phyloP scores from a whole-genome alignment of 2,113 vertebrate genomes.

The Brachypteracias leptosomus region DNA sequence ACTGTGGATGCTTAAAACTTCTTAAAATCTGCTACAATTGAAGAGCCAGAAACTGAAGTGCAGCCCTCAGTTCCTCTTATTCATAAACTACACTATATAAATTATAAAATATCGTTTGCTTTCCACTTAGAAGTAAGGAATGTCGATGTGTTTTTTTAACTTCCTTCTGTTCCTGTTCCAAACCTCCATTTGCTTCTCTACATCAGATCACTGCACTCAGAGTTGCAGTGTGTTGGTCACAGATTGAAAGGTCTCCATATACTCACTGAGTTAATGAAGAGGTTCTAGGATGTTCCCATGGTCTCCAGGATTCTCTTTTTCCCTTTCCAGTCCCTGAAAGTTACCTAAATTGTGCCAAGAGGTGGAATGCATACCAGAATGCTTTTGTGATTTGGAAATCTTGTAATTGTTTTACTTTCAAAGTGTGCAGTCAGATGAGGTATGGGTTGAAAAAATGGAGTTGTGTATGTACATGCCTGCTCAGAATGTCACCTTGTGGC shows the following conservation, averaged over 20 bases:
- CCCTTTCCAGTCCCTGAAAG: not conserved
- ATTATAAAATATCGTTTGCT: not conserved
- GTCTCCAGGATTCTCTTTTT: not conserved
- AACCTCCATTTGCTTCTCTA: not conserved
- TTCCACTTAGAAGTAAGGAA: not conserved
- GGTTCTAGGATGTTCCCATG: not conserved
- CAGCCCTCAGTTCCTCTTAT: not conserved
- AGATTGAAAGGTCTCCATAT: not conserved
- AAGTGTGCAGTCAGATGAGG: not conserved
- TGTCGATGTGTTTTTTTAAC: not conserved
- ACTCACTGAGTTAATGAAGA: not conserved
- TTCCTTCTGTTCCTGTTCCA: not conserved
- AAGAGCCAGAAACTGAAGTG: not conserved
- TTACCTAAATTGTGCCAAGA: not conserved
- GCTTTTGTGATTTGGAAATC: not conserved
- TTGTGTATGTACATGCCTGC: not conserved
- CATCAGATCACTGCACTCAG: not conserved
- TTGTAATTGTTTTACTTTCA: not conserved
- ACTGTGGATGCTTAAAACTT: not conserved
- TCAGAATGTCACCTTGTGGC: not conserved
- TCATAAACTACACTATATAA: not conserved
- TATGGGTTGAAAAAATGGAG: not conserved
- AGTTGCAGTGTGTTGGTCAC: not conserved
- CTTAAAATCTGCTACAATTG: not conserved
- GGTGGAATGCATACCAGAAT: not conserved